These are phyloP conservation scores for Drosophila gunungcola DNA, from an alignment of 1,140 invertebrate genomes.

Conservation along the genomic window DNA sequence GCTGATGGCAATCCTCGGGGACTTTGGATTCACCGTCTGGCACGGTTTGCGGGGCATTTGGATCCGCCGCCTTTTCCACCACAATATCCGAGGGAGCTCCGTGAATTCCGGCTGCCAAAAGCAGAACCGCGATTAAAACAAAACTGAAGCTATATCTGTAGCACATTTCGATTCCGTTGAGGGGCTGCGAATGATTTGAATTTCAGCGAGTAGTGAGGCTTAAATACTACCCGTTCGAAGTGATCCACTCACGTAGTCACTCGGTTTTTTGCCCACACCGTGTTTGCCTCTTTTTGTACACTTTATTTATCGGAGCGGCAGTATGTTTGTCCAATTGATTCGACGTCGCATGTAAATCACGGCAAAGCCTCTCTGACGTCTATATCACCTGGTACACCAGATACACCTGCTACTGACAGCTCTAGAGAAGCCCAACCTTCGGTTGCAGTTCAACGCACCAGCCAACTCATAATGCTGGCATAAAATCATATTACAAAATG, in stretches of 20 bases:
- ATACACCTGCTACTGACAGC: conserved; percentile 3
- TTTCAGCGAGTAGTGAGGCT: conserved; percentile 26
- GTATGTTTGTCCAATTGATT: conserved; percentile 69
- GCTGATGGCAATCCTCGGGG: conserved; percentile 88
- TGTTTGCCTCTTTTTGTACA: conserved; percentile 39
- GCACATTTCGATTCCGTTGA: conserved; percentile 58
- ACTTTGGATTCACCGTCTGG: conserved; percentile 17
- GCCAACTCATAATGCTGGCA: conserved; percentile 19
- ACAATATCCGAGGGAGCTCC: conserved; percentile 54
- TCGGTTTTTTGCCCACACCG: conserved; percentile 32
- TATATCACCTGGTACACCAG: conserved; percentile 21
- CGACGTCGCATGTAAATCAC: conserved; percentile 67
- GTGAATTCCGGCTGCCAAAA: conserved; percentile 1
- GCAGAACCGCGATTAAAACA: conserved; percentile 25
- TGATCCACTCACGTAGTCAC: conserved; percentile 28
- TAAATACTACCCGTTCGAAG: conserved; percentile 53
- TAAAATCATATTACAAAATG: conserved; percentile 44
- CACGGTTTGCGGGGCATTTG: neutral
- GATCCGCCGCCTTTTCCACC: conserved; percentile 49
- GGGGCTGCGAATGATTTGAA: conserved; percentile 47
- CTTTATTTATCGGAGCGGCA: conserved; percentile 20
- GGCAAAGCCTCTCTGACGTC: conserved; percentile 14
- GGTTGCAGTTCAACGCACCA: conserved; percentile 66
- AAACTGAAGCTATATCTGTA: conserved; percentile 40
- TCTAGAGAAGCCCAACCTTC: conserved; percentile 45